Conservation (phyloP, 2,797 vertebrate species). For the Agapornis canus region DNA sequence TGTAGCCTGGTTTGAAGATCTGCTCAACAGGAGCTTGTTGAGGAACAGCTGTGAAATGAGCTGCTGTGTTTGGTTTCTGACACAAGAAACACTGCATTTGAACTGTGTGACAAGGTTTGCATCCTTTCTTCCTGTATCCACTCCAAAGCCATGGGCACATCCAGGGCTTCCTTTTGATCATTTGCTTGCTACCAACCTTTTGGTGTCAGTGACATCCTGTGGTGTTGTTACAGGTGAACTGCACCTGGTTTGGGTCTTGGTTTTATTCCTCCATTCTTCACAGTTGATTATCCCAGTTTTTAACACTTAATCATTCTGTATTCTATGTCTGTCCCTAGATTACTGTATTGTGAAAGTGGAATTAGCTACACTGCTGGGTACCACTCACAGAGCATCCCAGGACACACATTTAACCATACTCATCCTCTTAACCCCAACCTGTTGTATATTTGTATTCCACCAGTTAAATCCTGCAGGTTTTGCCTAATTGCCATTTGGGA, state of each 20-base stretch:
- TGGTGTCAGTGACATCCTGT: background rate
- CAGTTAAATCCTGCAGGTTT: background rate
- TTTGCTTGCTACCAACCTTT: background rate
- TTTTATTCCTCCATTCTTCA: background rate
- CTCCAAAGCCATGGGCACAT: background rate
- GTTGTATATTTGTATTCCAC: background rate
- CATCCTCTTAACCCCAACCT: background rate
- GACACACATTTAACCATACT: background rate
- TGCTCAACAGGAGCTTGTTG: background rate
- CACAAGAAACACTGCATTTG: background rate
- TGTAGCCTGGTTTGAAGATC: background rate
- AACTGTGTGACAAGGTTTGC: background rate
- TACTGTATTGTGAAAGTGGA: background rate
- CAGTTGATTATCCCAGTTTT: background rate
- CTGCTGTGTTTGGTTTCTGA: background rate
- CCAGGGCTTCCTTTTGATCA: background rate
- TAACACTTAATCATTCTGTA: background rate
- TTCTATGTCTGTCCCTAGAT: background rate
- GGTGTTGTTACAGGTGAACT: background rate
- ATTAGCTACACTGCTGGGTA: background rate
- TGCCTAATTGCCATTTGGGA: background rate
- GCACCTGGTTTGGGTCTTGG: background rate
- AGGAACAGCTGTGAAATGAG: background rate
- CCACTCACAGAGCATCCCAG: background rate
- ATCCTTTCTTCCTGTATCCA: background rate